Base-by-base conservation (phyloP, 2,113 vertebrate species). In the Dipodomys spectabilis region DNA sequence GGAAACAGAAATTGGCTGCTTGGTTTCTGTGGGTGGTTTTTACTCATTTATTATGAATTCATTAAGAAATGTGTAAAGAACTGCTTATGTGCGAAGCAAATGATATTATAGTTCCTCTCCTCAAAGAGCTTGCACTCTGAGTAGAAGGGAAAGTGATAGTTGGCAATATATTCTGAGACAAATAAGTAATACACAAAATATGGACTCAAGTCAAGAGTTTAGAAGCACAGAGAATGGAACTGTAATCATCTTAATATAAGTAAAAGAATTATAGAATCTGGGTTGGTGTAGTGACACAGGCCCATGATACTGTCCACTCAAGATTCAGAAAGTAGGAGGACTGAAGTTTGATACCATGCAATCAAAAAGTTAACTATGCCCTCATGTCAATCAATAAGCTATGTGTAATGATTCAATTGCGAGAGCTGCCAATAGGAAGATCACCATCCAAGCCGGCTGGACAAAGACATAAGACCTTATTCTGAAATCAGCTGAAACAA, bases 41-140 rank as follows among this genome's bases (percentile, higher is more conserved):
- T 74, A 88, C 77, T 93, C 88, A 79, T 82, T 93, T 92, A 85
- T 82, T 79, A 69, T 73, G 67, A 93, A 73, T 65, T 2, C 13
- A 60, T 93, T 92, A 95, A 91, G 30, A 77, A 90, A n/a, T 32
- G 73, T n/a, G 28, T 73, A 49, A 93, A 85, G 75, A 92, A 44
- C 0, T 88, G 6, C 73, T 82, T 85, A 39, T 23, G 12, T 87
- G 49, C 74, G 73, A 10, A 92, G 71, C 77, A 96, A 69, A 83
- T 84, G n/a, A 57, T 83, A 32, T 30, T 79, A 68, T 0, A 6
- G 49, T 39, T 19, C 20, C 11, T 83, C 27, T 79, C 65, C 32
- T 91, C 86, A 49, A 86, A 45, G 71, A 88, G 30, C 27, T 89
- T 83, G 81, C 12, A 71, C 6, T 91, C 32, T 71, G 30, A 1